Evolutionary conservation across 1,140 invertebrate species (phyloP).

Genomic region (Pseudomyrmex gracilis): DNA sequence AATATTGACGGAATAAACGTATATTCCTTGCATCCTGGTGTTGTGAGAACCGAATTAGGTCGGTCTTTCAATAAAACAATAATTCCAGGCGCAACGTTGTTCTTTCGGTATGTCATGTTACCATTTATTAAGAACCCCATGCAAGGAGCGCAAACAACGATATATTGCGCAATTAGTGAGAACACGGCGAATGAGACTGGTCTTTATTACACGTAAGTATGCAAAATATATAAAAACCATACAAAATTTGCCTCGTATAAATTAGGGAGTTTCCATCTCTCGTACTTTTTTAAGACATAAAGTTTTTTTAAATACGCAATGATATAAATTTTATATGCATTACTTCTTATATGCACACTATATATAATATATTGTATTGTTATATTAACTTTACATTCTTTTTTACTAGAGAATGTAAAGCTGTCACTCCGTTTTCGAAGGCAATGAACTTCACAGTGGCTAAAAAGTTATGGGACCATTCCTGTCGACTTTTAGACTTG

Average conservation of each 20-base stretch:
- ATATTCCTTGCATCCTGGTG: slow-evolving; percentile 90
- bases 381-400: not conserved
- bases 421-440: not conserved
- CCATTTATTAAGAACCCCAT: slow-evolving; percentile 86
- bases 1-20: slow-evolving; percentile 87
- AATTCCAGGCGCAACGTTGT: slow-evolving; percentile 79
- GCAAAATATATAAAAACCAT: not conserved
- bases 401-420: not conserved
- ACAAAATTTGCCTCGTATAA: not conserved
- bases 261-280: no score
- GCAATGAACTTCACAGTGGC: not conserved
- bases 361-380: no score
- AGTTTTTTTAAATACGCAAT: not conserved
- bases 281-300: no score
- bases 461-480: slow-evolving; percentile 15
- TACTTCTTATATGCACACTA: no score
- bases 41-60: slow-evolving; percentile 91
- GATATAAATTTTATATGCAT: no score
- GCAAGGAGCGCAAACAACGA: slow-evolving; percentile 92
- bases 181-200: slow-evolving; percentile 88
- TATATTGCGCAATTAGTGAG: slow-evolving; percentile 92
- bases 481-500: slow-evolving; percentile 17
- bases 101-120: slow-evolving; percentile 64
- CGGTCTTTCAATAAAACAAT: slow-evolving; percentile 88
- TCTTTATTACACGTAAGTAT: slow-evolving; percentile 87